Evolutionary conservation across 2,113 vertebrate genomes (phyloP).

Genomic region (Rhinogobius similis): DNA sequence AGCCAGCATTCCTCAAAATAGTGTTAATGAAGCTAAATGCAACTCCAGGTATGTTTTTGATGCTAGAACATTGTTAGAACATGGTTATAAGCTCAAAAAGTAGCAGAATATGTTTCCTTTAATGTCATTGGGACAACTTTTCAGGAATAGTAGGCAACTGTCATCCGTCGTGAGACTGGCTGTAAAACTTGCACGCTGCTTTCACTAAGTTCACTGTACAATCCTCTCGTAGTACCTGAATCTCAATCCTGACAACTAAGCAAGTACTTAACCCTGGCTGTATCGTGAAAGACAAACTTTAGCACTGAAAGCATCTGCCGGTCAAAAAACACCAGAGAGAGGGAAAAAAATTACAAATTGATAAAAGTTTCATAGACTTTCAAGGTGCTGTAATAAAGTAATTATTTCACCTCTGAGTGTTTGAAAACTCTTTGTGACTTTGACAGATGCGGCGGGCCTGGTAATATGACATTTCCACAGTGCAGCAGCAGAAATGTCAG

Average conservation of each 20-base stretch:
- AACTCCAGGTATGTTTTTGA: too few species aligned
- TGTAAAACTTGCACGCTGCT: background rate
- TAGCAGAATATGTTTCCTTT: too few species aligned
- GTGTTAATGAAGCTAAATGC: too few species aligned
- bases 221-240: background rate
- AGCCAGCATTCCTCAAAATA: too few species aligned
- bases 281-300: background rate
- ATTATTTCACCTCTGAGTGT: constrained; percentile 40
- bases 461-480: constrained; percentile 65
- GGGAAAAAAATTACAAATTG: background rate
- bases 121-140: too few species aligned
- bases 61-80: too few species aligned
- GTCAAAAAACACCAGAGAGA: background rate
- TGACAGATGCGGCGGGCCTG: constrained; percentile 60
- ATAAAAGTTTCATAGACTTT: background rate
- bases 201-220: background rate
- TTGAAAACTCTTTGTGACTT: constrained; percentile 53
- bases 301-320: background rate
- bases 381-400: constrained; percentile 47
- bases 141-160: too few species aligned
- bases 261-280: background rate
- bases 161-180: too few species aligned
- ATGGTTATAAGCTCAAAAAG: too few species aligned
- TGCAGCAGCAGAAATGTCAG: constrained; percentile 71
- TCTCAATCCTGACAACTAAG: background rate